Conservation (phyloP, 2,113 vertebrate genomes). For the Cariama cristata region DNA sequence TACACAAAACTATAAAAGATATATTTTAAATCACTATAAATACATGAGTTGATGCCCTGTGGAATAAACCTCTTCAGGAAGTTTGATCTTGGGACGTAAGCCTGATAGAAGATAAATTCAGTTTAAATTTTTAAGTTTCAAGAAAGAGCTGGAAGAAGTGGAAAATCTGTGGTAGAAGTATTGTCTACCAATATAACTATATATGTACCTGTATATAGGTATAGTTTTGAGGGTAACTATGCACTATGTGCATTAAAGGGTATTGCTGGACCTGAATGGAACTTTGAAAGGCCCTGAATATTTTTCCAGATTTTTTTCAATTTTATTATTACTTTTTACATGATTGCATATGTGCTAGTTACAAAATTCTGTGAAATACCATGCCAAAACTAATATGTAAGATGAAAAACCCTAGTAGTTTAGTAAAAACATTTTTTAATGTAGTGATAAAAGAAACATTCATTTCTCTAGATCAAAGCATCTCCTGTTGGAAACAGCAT, state of each 20-base stretch:
- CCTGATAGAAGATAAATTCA: not conserved
- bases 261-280: not conserved
- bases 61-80: not conserved
- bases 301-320: not conserved
- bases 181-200: not conserved
- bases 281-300: not conserved
- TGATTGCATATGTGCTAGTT: not conserved
- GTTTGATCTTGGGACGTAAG: not conserved
- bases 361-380: not conserved
- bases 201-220: not conserved
- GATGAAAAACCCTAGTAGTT: slow-evolving; percentile 4
- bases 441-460: not conserved
- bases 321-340: not conserved
- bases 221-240: not conserved
- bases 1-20: not conserved
- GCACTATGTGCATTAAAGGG: not conserved
- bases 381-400: slow-evolving; percentile 22
- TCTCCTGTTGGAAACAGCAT: not conserved
- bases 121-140: not conserved
- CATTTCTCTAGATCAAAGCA: not conserved
- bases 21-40: not conserved
- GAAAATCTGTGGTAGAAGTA: not conserved
- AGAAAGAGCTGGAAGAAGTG: not conserved
- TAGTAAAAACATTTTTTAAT: not conserved
- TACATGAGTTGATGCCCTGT: not conserved